Conservation (phyloP, 2,888 invertebrate species). For the Apodemia mormo region DNA sequence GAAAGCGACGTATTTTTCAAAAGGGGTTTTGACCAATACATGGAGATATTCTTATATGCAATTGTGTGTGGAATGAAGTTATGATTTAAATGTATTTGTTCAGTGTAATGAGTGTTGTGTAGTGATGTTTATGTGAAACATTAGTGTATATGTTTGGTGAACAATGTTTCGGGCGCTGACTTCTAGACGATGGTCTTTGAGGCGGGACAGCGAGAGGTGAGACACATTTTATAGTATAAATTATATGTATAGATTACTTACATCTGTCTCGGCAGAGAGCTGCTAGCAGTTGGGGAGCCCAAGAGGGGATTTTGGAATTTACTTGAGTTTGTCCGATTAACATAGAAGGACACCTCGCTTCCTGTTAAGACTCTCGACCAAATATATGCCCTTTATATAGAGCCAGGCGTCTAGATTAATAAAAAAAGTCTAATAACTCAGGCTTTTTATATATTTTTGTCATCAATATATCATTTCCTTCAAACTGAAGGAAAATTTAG, state of each 20-base stretch:
- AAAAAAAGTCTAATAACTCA: too few relatives aligned
- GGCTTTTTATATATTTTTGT: too few relatives aligned
- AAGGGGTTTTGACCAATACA: not conserved
- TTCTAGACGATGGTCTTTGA: slow-evolving; percentile 72
- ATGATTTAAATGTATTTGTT: not conserved
- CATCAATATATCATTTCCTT: too few relatives aligned
- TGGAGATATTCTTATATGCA: not conserved
- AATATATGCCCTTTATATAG: too few relatives aligned
- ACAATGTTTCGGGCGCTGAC: slow-evolving; percentile 72
- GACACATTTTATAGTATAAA: slow-evolving; percentile 33
- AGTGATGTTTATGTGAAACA: slow-evolving; percentile 18
- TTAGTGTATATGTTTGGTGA: slow-evolving; percentile 29
- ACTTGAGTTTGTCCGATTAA: too few relatives aligned
- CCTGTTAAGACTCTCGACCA: too few relatives aligned
- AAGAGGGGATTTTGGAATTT: too few relatives aligned
- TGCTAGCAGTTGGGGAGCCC: too few relatives aligned
- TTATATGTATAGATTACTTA: not conserved
- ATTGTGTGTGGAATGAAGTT: not conserved
- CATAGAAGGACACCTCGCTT: too few relatives aligned
- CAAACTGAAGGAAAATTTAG: too few relatives aligned
- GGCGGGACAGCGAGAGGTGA: slow-evolving; percentile 76
- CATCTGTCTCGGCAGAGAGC: not conserved
- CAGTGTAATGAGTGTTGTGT: slow-evolving; percentile 5
- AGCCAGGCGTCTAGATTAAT: too few relatives aligned
- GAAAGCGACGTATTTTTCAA: too few relatives aligned